Evolutionary conservation across 2,888 invertebrate genomes (phyloP).

Genomic region (Aspidapion aeneum): DNA sequence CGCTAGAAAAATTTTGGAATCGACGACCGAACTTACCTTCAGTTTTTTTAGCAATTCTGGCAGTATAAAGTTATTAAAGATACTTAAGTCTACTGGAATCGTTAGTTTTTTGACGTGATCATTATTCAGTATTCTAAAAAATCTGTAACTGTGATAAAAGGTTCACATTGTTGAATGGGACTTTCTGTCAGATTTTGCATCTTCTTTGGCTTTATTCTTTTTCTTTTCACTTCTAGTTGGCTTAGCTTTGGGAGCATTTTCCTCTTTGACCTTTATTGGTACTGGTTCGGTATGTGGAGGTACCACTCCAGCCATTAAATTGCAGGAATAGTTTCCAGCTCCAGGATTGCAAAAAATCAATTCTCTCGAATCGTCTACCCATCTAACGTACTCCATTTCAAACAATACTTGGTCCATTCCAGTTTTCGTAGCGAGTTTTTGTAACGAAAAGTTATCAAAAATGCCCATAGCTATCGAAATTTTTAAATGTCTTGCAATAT

Average conservation of each 20-base stretch:
- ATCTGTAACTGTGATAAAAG: too few relatives aligned
- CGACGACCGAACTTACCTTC: too few relatives aligned
- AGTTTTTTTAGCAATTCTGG: too few relatives aligned
- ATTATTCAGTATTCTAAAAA: too few relatives aligned
- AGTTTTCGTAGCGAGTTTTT: conserved; percentile 38
- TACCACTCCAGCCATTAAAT: conserved; percentile 42
- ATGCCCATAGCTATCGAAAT: conserved; percentile 40
- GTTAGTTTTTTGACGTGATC: too few relatives aligned
- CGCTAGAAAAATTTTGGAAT: too few relatives aligned
- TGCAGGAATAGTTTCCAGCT: conserved; percentile 50
- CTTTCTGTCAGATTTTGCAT: too few relatives aligned
- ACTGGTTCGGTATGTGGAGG: conserved; percentile 27
- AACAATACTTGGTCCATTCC: conserved; percentile 34
- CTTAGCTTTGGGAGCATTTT: conserved; percentile 3
- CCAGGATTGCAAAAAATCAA: conserved; percentile 52
- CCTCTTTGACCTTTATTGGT: neutral
- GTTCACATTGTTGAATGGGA: too few relatives aligned
- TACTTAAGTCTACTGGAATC: too few relatives aligned
- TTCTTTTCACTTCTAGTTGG: conserved; percentile 22
- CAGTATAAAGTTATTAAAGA: too few relatives aligned
- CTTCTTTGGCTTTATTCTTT: conserved; percentile 20
- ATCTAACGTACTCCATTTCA: conserved; percentile 49
- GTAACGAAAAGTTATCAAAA: conserved; percentile 35
- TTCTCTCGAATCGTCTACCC: conserved; percentile 43
- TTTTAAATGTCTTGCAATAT: conserved; percentile 40